Conservation (phyloP, 2,113 vertebrate genomes). For the Tragelaphus buxtoni region DNA sequence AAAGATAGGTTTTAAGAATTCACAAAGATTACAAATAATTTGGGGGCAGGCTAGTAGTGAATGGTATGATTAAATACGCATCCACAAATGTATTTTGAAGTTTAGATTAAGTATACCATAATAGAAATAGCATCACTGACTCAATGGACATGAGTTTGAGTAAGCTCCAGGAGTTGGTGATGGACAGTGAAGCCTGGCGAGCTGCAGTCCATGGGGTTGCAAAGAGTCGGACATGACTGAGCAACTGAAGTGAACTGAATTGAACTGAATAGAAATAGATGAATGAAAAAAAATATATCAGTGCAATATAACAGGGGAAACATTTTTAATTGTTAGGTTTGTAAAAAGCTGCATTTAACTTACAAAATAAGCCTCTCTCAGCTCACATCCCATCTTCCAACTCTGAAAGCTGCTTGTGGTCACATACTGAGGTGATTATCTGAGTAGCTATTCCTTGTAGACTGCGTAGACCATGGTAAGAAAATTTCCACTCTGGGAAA, state of each 20-base stretch:
- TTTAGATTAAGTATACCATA: constrained; percentile 3
- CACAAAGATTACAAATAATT: background rate
- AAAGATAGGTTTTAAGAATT: background rate
- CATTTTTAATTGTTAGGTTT: background rate
- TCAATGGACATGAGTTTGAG: background rate
- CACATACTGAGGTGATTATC: background rate
- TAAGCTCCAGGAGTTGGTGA: background rate
- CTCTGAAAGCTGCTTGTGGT: background rate
- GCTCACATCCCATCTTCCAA: background rate
- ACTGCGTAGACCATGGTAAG: background rate
- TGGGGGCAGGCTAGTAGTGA: background rate
- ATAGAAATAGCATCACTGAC: background rate
- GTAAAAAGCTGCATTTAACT: background rate
- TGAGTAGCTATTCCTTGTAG: background rate
- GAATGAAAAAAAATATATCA: no score
- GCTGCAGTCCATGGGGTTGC: background rate
- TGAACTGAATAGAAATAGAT: background rate
- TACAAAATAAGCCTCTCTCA: background rate
- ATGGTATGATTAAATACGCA: background rate
- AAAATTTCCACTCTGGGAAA: background rate
- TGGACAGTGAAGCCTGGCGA: background rate
- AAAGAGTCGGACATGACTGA: background rate
- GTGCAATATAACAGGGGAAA: background rate
- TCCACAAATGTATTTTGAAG: background rate
- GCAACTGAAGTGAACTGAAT: background rate